These are phyloP conservation scores for Dendropsophus ebraccatus DNA, from an alignment of 2,113 vertebrate genomes.

Conservation along the genomic window DNA sequence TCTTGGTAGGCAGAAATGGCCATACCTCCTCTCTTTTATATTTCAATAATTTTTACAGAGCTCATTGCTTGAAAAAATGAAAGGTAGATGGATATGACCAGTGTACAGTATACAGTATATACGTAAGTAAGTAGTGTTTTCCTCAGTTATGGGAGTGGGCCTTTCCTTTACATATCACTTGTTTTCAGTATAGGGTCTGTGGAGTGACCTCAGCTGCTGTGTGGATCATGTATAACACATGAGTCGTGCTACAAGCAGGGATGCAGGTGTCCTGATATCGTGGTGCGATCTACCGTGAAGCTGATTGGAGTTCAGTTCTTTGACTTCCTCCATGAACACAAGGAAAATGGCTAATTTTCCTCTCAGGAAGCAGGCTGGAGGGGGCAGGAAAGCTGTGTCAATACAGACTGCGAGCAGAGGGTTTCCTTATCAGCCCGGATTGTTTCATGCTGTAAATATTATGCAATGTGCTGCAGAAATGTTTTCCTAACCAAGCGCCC, in stretches of 20 bases:
- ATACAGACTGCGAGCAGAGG: slow-evolving; percentile 65
- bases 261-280: slow-evolving; percentile 69
- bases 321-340: slow-evolving; percentile 72
- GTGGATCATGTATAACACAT: neutral
- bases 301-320: slow-evolving; percentile 62
- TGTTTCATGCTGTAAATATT: slow-evolving; percentile 67
- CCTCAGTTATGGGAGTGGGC: neutral
- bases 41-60: too few relatives aligned
- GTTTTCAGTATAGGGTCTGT: neutral
- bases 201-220: neutral
- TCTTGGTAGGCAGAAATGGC: too few relatives aligned
- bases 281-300: slow-evolving; percentile 63
- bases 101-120: too few relatives aligned
- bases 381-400: slow-evolving; percentile 76
- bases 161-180: neutral
- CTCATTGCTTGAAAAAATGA: too few relatives aligned
- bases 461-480: slow-evolving; percentile 48
- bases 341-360: slow-evolving; percentile 77
- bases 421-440: slow-evolving; percentile 57
- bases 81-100: too few relatives aligned
- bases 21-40: too few relatives aligned
- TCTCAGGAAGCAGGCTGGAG: slow-evolving; percentile 74
- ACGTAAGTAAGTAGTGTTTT: too few relatives aligned
- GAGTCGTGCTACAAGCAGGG: neutral
- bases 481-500: slow-evolving; percentile 57